Conservation (phyloP, 1,140 invertebrate species). For the Drepana arcuata region DNA sequence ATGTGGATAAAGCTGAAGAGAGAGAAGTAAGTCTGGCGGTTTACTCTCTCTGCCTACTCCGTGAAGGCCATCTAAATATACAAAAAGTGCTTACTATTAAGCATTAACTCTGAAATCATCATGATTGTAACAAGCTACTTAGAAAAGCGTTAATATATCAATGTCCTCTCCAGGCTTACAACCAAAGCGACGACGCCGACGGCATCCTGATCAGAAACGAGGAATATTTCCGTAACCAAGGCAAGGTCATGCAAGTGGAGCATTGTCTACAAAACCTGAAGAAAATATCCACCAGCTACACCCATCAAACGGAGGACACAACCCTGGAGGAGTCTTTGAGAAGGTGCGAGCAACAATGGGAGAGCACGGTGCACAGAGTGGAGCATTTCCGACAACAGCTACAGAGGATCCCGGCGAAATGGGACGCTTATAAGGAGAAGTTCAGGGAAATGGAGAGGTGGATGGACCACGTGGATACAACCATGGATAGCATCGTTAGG, state of each 20-base stretch:
- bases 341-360: conserved; percentile 82
- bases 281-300: conserved; percentile 78
- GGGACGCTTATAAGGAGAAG: conserved; percentile 88
- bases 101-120: no score
- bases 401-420: conserved; percentile 90
- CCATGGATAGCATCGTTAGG: conserved; percentile 85
- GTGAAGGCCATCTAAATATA: no score
- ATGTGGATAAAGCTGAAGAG: no score
- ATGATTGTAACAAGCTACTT: no score
- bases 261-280: conserved; percentile 83
- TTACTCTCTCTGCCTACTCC: no score
- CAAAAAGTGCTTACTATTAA: no score
- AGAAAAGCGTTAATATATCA: no score
- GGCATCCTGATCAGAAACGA: conserved; percentile 84
- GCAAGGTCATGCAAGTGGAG: conserved; percentile 80
- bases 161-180: conserved; percentile 74
- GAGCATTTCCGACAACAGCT: conserved; percentile 83
- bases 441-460: conserved; percentile 89
- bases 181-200: conserved; percentile 87
- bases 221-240: conserved; percentile 81
- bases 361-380: conserved; percentile 78
- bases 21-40: no score
- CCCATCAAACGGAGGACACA: conserved; percentile 77
- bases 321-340: conserved; percentile 77
- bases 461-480: conserved; percentile 91